A percentile compares a stretch with the other conserved stretches of the same genome.
These are phyloP conservation scores for Thrips palmi DNA, from an alignment of 1,140 invertebrate genomes.

Conservation along the genomic window DNA sequence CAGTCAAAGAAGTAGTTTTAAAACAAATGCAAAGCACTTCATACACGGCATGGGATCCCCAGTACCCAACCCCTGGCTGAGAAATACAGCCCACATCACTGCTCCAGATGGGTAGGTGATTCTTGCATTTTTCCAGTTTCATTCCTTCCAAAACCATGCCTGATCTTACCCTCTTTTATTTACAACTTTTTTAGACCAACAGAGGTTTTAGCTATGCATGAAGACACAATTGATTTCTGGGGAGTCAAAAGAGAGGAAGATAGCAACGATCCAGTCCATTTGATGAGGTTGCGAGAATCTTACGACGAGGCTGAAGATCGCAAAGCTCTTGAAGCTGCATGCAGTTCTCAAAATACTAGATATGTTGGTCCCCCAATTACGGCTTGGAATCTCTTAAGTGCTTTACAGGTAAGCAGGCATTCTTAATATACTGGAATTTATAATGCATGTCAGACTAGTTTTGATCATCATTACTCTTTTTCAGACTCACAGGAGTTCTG, in stretches of 20 bases:
- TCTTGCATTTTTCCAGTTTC: too few relatives aligned
- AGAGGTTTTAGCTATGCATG: too few relatives aligned
- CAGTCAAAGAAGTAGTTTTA: constrained; percentile 49
- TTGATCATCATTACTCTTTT: constrained; percentile 26
- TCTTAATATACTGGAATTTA: not conserved
- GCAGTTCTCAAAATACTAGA: too few relatives aligned
- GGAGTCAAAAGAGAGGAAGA: too few relatives aligned
- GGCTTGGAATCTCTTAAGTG: constrained; percentile 24
- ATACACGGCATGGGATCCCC: constrained; percentile 51
- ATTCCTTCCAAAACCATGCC: too few relatives aligned
- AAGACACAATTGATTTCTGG: too few relatives aligned
- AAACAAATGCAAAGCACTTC: constrained; percentile 41
- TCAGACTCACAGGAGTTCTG: constrained; percentile 29
- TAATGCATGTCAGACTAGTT: constrained; percentile 9
- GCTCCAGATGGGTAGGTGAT: constrained; percentile 29
- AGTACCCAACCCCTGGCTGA: constrained; percentile 47
- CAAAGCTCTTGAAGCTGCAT: too few relatives aligned
- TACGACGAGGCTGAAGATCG: too few relatives aligned
- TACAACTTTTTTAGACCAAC: too few relatives aligned
- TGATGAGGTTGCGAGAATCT: too few relatives aligned
- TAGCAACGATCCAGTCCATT: too few relatives aligned
- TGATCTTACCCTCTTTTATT: too few relatives aligned
- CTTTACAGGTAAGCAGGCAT: constrained; percentile 8
- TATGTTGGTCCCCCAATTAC: constrained; percentile 23
- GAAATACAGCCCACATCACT: constrained; percentile 31